Conservation (phyloP, 2,888 invertebrate species). For the Cryptosula pallasiana region DNA sequence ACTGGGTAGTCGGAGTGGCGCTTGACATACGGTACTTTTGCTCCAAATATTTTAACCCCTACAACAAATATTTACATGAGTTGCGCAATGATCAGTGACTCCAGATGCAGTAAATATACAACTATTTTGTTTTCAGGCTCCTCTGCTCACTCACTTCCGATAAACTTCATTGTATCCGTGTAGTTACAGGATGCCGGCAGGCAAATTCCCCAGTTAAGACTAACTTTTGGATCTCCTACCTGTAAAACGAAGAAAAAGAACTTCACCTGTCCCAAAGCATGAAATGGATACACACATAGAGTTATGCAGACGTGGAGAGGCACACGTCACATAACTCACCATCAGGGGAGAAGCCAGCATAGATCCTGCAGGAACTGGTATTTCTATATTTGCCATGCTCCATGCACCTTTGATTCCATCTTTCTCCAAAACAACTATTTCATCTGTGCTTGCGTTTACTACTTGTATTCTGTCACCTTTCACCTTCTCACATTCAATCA, state of each 20-base stretch:
- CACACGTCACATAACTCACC: too few relatives aligned
- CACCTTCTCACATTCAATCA: not conserved
- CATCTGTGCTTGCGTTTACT: not conserved
- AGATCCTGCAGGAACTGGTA: not conserved
- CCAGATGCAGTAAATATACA: not conserved
- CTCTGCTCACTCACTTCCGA: slow-evolving; percentile 5
- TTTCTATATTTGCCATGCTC: not conserved
- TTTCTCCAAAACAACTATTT: not conserved
- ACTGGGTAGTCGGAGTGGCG: not conserved
- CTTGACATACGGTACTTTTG: not conserved
- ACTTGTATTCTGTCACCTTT: not conserved
- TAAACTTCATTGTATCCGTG: not conserved
- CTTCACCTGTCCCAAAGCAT: too few relatives aligned
- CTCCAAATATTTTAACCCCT: not conserved
- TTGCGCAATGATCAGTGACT: not conserved
- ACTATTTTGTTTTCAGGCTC: too few relatives aligned
- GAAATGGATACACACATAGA: too few relatives aligned
- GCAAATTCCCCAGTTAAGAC: not conserved
- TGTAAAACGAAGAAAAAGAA: too few relatives aligned
- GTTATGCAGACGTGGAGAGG: too few relatives aligned
- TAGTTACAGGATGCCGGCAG: slow-evolving; percentile 8
- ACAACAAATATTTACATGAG: not conserved
- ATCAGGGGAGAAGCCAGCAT: not conserved
- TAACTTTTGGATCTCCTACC: too few relatives aligned
- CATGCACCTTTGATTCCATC: slow-evolving; percentile 9